Evolutionary conservation across 2,888 invertebrate genomes (phyloP), one percentile per base, ranked within the genome.

Genomic region (Pteria penguin): DNA sequence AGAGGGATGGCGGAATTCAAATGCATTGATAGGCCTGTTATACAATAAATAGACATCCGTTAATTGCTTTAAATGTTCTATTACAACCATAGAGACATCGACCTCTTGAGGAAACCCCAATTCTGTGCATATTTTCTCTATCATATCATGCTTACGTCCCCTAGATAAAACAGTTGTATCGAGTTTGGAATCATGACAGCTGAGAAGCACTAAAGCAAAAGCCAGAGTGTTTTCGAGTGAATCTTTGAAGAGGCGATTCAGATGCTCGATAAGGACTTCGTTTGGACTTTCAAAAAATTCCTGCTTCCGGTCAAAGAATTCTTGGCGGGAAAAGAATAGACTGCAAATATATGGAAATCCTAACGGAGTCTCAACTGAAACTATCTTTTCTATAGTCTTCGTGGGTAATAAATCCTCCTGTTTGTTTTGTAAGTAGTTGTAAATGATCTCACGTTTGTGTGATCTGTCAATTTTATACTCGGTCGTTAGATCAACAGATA

Each of bases 311-410:
- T 24, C 24, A 24, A 57, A 57, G n/a, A 68, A 68, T 8, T 57
- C 32, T 32, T 32, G 29, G 24, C 52, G n/a, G 4, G 32, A 32
- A 26, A 68, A 68, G 26, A 57, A 68, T 18, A 68, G 57, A 8
- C 32, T 29, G 31, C 68, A 68, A n/a, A 68, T 32, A 31, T 68
- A 57, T 4, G 68, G 68, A 32, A 68, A 68, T n/a, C 68, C 68
- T 3, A 68, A 24, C 5, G 68, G 68, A n/a, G 68, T 68, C 11
- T 68, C 18, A 14, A 24, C n/a, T 22, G 22, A 32, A 1, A 31
- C n/a, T 18, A 68, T 68, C 4, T 55, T 22, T 4, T 8, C 18
- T 22, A 32, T 57, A 11, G 24, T 11, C 5, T 33, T 29, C 4
- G 55, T 57, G 31, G 68, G n/a, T 14, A 54, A 31, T 32, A 4